phyloP scores from a whole-genome alignment of 2,113 vertebrate genomes.

The Dryoscopus gambensis region DNA sequence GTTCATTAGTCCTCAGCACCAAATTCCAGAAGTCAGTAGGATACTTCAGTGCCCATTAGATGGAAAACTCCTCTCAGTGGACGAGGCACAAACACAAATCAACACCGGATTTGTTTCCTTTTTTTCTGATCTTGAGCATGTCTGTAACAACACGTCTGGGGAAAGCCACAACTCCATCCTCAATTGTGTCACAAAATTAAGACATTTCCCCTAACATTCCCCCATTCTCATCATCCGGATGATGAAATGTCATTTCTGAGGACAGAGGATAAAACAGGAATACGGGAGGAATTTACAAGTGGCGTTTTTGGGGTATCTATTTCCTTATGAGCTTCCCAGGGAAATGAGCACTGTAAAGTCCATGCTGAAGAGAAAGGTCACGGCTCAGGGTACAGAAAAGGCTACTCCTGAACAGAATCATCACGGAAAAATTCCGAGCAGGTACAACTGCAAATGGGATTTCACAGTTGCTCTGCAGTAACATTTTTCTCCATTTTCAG shows the following conservation, averaged over 20 bases:
- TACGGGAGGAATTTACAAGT: not conserved
- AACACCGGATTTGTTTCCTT: not conserved
- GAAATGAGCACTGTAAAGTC: not conserved
- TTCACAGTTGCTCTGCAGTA: not conserved
- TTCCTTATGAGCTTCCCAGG: not conserved
- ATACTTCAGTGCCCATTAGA: no score
- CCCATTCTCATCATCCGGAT: no score
- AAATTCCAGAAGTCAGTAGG: not conserved
- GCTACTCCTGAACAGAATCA: not conserved
- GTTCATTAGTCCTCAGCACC: not conserved
- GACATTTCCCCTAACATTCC: not conserved
- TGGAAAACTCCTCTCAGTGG: not conserved
- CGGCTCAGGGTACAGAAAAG: not conserved
- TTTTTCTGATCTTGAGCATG: rapidly evolving
- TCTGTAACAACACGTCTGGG: not conserved
- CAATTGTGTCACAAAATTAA: not conserved
- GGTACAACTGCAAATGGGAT: not conserved
- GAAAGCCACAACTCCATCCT: not conserved
- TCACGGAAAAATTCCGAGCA: not conserved
- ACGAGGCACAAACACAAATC: not conserved
- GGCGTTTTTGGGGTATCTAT: not conserved
- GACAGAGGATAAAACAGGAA: not conserved
- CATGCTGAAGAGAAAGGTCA: not conserved
- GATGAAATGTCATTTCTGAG: not conserved
- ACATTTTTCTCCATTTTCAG: not conserved